Percentiles rank a stretch among this genome's conserved stretches.
Conservation (phyloP, 2,113 vertebrate species). For the Chloropsis cyanopogon region DNA sequence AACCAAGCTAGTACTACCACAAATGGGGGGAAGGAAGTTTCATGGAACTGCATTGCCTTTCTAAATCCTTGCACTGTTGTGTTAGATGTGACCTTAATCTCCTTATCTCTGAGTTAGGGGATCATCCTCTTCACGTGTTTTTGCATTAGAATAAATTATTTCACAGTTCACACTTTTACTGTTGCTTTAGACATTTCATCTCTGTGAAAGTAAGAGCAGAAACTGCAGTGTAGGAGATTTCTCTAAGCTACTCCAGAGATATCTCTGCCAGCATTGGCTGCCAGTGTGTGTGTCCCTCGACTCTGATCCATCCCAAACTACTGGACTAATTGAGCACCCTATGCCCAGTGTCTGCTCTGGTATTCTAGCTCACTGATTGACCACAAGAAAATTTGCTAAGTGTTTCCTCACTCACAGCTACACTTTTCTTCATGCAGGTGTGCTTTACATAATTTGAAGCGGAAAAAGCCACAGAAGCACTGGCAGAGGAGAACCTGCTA, state of each 20-base stretch:
- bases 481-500: not conserved
- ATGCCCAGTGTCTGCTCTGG: not conserved
- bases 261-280: not conserved
- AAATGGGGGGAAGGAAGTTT: not conserved
- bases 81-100: not conserved
- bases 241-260: not conserved
- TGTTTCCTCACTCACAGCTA: not conserved
- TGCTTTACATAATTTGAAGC: not conserved
- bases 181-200: not conserved
- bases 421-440: not conserved
- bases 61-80: not conserved
- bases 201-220: not conserved
- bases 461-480: not conserved
- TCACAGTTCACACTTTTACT: not conserved
- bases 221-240: not conserved
- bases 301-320: not conserved
- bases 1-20: fast-evolving
- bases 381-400: not conserved
- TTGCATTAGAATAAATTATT: not conserved
- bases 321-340: not conserved
- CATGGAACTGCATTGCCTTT: not conserved
- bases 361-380: not conserved
- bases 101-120: not conserved
- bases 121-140: not conserved
- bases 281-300: not conserved